Base-by-base conservation (phyloP, 2,113 vertebrate genomes). In the Gorilla gorilla region DNA sequence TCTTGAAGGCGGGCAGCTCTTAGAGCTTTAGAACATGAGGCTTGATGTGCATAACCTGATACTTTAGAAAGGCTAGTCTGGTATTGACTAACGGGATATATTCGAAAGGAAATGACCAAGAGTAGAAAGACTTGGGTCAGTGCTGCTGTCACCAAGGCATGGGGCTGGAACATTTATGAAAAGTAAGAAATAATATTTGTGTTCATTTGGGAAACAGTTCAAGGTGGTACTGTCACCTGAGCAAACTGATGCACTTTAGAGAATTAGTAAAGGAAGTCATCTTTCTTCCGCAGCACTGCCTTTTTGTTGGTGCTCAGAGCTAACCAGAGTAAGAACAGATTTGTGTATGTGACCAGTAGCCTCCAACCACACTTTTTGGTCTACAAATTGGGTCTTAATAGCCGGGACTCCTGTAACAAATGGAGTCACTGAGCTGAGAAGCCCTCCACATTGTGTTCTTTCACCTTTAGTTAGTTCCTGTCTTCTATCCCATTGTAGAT, bases 341-440 rank as follows among this genome's bases (percentile, higher is more conserved):
- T 18, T 52, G 38, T 20, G 2, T 0, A 2, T 2, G 3, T 22
- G 2, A 7, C 38, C 68, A 6, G 4, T 9, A 48, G 32, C 55
- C 10, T 35, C 18, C 4, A 68, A 50, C 4, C 1, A 38, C 12
- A 94, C 3, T 3, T 12, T 2, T 0, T 45, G 18, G 4, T 83
- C 12, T 38, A 32, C 43, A 61, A 16, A 30, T 35, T 52, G 32
- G 13, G 8, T 70, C 90, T 76, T 23, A 83, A 32, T 48, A 23
- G 3, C 5, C 4, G 5, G 3, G 5, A 18, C 1, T 4, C 4
- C 6, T 82, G 20, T 27, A 61, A n/a, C 6, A 10, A 32, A 38
- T 48, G 2, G 13, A 23, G 1, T 16, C 61, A 70, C 68, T 59
- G 75, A 94, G n/a, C 45, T 59, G 40, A 82, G 40, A 81, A 25